These are phyloP conservation scores for Trachelus iudaicus DNA, from an alignment of 2,888 invertebrate genomes.

Conservation along the genomic window DNA sequence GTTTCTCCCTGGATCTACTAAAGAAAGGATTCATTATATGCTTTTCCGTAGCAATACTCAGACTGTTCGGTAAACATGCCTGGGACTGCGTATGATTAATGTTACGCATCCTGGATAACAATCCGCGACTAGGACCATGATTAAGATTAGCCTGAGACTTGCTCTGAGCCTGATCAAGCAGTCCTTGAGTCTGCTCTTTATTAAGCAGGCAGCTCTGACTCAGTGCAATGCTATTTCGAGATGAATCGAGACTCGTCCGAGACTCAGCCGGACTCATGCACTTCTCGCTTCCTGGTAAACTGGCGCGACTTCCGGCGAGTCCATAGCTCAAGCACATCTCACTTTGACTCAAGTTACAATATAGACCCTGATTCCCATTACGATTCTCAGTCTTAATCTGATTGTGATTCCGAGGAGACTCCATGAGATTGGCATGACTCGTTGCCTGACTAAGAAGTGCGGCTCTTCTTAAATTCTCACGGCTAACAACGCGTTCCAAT, in stretches of 20 bases:
- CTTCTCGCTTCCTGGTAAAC: constrained; percentile 46
- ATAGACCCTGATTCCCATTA: constrained; percentile 31
- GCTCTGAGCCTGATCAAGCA: constrained; percentile 58
- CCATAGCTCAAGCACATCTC: constrained; percentile 64
- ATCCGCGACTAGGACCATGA: constrained; percentile 49
- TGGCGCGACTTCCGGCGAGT: constrained; percentile 47
- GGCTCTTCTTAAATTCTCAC: constrained; percentile 57
- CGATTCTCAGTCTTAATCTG: constrained; percentile 26
- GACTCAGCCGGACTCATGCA: constrained; percentile 56
- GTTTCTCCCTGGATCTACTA: constrained; percentile 65
- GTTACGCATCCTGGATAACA: constrained; percentile 59
- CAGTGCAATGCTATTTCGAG: constrained; percentile 40
- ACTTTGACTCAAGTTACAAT: constrained; percentile 64
- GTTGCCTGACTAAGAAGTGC: constrained; percentile 58
- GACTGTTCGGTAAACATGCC: constrained; percentile 53
- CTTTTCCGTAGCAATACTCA: neutral
- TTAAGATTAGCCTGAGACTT: constrained; percentile 54
- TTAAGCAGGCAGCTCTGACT: constrained; percentile 60
- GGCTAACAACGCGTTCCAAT: constrained; percentile 66
- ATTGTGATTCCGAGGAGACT: constrained; percentile 21
- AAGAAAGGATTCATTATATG: constrained; percentile 52
- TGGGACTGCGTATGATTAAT: constrained; percentile 62
- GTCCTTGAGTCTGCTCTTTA: constrained; percentile 61
- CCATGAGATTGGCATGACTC: constrained; percentile 53
- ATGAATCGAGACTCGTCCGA: constrained; percentile 54